phyloP scores from a whole-genome alignment of 2,888 invertebrate species.

The Mycalesis mineus region DNA sequence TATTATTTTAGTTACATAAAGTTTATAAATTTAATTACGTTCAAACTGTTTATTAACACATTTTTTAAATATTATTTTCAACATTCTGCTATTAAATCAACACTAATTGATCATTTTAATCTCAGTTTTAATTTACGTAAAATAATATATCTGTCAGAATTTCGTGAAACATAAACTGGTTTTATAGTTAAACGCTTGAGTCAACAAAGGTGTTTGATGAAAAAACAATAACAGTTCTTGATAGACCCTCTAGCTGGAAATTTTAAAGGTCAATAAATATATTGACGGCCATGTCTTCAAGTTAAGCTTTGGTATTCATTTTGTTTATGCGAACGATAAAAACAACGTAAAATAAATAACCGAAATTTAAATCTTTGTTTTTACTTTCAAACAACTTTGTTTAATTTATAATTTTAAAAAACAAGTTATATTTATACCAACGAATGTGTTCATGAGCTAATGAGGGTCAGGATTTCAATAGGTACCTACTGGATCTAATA shows the following conservation, averaged over 20 bases:
- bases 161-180: not conserved
- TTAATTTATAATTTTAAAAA: too few relatives aligned
- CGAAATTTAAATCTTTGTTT: not conserved
- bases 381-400: not conserved
- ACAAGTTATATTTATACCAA: too few relatives aligned
- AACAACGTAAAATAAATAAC: not conserved
- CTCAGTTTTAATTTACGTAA: not conserved
- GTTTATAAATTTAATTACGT: too few relatives aligned
- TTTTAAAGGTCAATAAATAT: not conserved
- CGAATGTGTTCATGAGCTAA: too few relatives aligned
- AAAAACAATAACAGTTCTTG: slow-evolving; percentile 4
- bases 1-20: too few relatives aligned
- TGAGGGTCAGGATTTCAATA: too few relatives aligned
- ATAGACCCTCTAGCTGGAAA: not conserved
- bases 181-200: not conserved
- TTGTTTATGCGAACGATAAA: not conserved
- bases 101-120: too few relatives aligned
- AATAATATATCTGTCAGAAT: not conserved
- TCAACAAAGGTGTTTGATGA: not conserved
- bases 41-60: too few relatives aligned
- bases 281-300: not conserved
- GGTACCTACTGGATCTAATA: too few relatives aligned
- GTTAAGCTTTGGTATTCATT: not conserved
- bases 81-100: too few relatives aligned
- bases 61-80: too few relatives aligned